Conservation (phyloP, 92 coral and sea anemone genomes). For the Bergia puertoricense region DNA sequence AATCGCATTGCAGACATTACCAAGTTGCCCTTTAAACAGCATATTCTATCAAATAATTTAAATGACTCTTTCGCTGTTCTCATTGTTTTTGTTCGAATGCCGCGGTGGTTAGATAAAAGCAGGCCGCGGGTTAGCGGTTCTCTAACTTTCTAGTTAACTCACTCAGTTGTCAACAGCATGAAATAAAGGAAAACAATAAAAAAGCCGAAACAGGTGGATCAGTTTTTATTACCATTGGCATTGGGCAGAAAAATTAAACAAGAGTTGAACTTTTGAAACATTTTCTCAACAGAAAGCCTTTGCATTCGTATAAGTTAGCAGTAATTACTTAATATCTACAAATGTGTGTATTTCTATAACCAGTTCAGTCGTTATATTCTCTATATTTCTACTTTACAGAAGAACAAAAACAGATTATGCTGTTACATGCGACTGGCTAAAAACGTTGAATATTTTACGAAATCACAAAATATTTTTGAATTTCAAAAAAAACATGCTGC, state of each 20-base stretch:
- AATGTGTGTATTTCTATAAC: neutral
- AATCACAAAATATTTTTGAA: neutral
- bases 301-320: neutral
- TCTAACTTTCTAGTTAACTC: neutral
- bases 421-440: neutral
- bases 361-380: neutral
- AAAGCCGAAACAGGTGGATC: neutral
- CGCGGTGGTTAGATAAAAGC: neutral
- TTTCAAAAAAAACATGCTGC: too few species aligned
- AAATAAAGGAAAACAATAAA: neutral
- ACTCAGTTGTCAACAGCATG: neutral
- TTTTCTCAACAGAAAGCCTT: neutral
- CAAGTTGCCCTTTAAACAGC: neutral
- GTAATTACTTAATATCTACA: neutral
- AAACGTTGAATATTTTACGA: too few species aligned
- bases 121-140: neutral
- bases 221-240: neutral
- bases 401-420: neutral
- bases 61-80: neutral
- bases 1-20: neutral
- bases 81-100: neutral
- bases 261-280: neutral
- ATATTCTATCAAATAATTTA: neutral
- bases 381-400: too few species aligned
- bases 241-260: neutral